Evolutionary conservation across 2,113 vertebrate species (phyloP).

Genomic region (Leucopsar rothschildi): DNA sequence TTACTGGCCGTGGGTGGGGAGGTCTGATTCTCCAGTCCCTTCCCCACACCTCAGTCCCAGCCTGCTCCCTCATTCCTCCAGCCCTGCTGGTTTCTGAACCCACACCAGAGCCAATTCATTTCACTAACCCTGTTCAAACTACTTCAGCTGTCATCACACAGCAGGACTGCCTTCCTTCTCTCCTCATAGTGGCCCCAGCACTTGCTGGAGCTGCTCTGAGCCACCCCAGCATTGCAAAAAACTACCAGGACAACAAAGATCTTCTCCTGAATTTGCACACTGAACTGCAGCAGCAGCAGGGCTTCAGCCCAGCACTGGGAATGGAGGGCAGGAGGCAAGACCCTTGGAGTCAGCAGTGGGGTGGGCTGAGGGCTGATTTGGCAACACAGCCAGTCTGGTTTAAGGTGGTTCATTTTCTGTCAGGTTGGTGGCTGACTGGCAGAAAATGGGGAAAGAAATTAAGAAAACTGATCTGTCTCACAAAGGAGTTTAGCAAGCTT

Average conservation of each 20-base stretch:
- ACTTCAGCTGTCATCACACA: not conserved
- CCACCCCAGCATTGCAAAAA: not conserved
- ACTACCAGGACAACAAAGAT: rapidly evolving
- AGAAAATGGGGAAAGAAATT: not conserved
- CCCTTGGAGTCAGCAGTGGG: not conserved
- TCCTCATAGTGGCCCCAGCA: not conserved
- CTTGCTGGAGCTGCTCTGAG: not conserved
- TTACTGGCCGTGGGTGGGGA: rapidly evolving
- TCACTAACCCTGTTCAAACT: not conserved
- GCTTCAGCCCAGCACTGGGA: not conserved
- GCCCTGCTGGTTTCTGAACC: not conserved
- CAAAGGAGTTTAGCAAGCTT: not conserved
- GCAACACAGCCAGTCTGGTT: not conserved
- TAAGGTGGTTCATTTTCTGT: not conserved
- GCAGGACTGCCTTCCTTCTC: not conserved
- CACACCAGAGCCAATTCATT: not conserved
- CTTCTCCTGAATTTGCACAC: not conserved
- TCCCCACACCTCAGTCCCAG: not conserved
- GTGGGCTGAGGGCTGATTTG: not conserved
- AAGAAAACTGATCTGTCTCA: not conserved
- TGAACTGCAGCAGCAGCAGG: not conserved
- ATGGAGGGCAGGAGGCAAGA: not conserved
- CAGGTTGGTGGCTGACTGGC: not conserved
- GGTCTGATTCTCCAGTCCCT: not conserved
- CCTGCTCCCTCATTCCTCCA: not conserved